phyloP scores from a whole-genome alignment of 2,888 invertebrate genomes.

The Heliconius hortense region DNA sequence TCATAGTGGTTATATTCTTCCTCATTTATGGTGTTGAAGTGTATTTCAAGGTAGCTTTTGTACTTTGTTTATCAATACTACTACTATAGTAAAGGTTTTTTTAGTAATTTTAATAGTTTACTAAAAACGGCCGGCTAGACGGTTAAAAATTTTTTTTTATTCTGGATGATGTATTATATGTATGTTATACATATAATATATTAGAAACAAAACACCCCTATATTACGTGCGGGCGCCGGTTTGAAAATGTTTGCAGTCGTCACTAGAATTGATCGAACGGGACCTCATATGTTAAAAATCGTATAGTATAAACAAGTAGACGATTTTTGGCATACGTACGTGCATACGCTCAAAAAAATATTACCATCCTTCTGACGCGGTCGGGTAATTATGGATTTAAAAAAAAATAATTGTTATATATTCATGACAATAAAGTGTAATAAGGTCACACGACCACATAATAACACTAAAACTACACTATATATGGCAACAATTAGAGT shows the following conservation, averaged over 20 bases:
- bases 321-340: too few species aligned
- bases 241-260: too few species aligned
- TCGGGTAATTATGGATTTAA: not conserved
- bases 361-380: not conserved
- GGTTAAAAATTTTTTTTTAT: too few species aligned
- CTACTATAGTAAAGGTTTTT: not conserved
- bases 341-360: too few species aligned
- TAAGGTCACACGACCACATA: slow-evolving; percentile 16
- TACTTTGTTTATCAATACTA: not conserved
- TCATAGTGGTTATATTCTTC: slow-evolving; percentile 95
- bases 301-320: too few species aligned
- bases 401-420: not conserved
- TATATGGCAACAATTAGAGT: slow-evolving; percentile 31
- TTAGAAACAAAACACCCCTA: too few species aligned
- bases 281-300: too few species aligned
- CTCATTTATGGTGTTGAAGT: slow-evolving; percentile 97
- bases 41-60: slow-evolving; percentile 89
- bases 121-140: not conserved
- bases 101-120: not conserved
- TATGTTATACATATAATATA: too few species aligned
- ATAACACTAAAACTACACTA: slow-evolving; percentile 20
- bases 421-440: slow-evolving; percentile 11
- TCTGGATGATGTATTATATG: too few species aligned
- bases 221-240: too few species aligned
- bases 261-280: too few species aligned